Percentiles rank a stretch among this genome's conserved stretches.
Conservation (phyloP, 2,797 vertebrate species). For the Microctenopoma steveboyesi region DNA sequence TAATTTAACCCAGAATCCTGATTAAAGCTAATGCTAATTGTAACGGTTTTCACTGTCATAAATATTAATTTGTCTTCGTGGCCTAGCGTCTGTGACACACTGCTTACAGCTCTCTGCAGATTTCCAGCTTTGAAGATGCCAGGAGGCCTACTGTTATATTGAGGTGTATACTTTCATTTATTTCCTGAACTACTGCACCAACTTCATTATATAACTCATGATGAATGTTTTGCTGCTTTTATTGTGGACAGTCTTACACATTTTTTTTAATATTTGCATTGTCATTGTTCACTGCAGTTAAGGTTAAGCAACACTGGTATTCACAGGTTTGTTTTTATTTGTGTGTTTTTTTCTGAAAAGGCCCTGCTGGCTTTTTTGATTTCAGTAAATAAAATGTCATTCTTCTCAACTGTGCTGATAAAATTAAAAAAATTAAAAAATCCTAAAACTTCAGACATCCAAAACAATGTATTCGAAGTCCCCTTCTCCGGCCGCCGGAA, state of each 20-base stretch:
- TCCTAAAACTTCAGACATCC: conserved; percentile 15
- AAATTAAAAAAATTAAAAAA: not conserved
- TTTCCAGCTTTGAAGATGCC: conserved; percentile 57
- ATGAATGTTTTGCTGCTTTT: conserved; percentile 3
- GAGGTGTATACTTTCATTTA: not conserved
- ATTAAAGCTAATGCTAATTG: conserved; percentile 70
- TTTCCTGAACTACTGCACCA: not conserved
- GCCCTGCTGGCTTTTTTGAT: conserved; percentile 33
- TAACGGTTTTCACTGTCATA: conserved; percentile 47
- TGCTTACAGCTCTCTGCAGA: conserved; percentile 32
- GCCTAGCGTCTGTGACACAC: conserved; percentile 36
- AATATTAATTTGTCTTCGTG: conserved; percentile 63
- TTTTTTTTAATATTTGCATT: not conserved
- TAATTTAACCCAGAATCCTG: conserved; percentile 52
- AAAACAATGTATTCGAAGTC: not conserved
- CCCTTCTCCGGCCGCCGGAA: no score
- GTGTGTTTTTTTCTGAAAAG: not conserved
- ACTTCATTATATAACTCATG: not conserved
- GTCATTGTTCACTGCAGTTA: conserved; percentile 1
- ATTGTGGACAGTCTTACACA: not conserved
- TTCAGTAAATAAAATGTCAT: conserved; percentile 30
- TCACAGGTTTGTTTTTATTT: conserved; percentile 6
- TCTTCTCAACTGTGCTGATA: conserved; percentile 17
- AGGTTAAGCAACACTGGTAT: conserved; percentile 4
- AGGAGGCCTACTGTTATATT: conserved; percentile 22